Conservation (phyloP, 2,113 vertebrate genomes). For the Chascanopsetta lugubris region DNA sequence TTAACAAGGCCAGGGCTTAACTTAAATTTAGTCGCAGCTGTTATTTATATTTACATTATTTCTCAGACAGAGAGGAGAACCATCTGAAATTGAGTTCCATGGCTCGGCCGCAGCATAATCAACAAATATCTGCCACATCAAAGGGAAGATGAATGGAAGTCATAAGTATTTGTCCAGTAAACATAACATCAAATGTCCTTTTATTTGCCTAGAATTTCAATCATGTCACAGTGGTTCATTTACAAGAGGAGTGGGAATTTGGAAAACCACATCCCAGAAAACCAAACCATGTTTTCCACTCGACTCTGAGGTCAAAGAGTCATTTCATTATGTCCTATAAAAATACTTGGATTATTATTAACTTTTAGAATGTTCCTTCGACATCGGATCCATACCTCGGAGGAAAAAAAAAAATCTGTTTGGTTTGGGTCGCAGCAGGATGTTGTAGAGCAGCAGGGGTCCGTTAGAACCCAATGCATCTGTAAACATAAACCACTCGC, state of each 20-base stretch:
- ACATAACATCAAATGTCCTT: constrained; percentile 1
- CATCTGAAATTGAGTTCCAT: not conserved
- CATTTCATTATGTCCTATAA: not conserved
- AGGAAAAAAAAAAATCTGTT: no score
- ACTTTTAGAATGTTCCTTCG: not conserved
- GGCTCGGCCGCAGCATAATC: constrained; percentile 19
- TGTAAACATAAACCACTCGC: constrained; percentile 57
- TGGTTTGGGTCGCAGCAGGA: no score
- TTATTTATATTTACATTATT: not conserved
- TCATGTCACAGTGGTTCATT: constrained; percentile 13
- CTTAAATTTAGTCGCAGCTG: no score
- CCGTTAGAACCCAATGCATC: constrained; percentile 53
- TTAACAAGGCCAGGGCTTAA: no score
- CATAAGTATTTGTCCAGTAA: constrained; percentile 24
- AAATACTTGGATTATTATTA: not conserved
- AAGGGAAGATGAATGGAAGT: constrained; percentile 16
- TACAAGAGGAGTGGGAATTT: constrained; percentile 4
- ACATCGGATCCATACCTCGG: not conserved
- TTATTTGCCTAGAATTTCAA: not conserved
- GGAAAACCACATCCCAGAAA: constrained; percentile 25
- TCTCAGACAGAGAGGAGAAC: not conserved
- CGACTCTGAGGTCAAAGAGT: constrained; percentile 4
- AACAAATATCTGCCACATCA: constrained; percentile 16
- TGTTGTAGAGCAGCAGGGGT: constrained; percentile 40
- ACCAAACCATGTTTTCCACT: constrained; percentile 8